These are phyloP conservation scores for Crotalus tigris DNA, from an alignment of 2,113 vertebrate species.

Conservation along the genomic window DNA sequence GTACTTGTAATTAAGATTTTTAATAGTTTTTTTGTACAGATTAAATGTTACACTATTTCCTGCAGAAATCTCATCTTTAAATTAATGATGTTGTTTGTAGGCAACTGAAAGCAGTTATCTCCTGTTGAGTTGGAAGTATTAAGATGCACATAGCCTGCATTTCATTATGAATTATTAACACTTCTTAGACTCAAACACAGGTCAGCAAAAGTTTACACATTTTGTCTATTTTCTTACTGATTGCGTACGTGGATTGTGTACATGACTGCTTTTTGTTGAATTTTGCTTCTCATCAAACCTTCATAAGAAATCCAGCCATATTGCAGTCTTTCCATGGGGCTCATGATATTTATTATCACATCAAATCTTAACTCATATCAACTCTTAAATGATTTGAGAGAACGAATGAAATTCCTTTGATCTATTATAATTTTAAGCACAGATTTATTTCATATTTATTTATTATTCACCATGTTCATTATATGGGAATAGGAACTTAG, in stretches of 20 bases:
- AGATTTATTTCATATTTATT: neutral
- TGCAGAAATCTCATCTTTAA: neutral
- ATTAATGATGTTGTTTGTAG: neutral
- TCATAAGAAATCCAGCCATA: neutral
- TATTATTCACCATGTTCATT: neutral
- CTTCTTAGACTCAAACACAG: neutral
- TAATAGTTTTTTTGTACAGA: neutral
- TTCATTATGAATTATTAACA: neutral
- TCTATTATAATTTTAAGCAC: neutral
- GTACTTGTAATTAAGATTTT: conserved; percentile 25
- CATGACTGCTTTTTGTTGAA: neutral
- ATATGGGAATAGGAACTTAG: neutral
- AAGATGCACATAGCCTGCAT: neutral
- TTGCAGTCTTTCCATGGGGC: neutral
- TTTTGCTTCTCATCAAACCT: neutral
- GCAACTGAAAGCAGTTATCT: neutral
- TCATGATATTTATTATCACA: neutral
- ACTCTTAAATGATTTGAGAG: neutral
- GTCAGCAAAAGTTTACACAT: neutral
- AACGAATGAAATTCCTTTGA: neutral
- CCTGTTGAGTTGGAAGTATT: neutral
- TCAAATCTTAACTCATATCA: neutral
- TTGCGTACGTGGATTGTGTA: neutral
- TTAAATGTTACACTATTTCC: conserved; percentile 11
- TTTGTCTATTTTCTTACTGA: neutral